Base-by-base conservation (phyloP, 1,140 invertebrate species). In the Drosophila jambulina region DNA sequence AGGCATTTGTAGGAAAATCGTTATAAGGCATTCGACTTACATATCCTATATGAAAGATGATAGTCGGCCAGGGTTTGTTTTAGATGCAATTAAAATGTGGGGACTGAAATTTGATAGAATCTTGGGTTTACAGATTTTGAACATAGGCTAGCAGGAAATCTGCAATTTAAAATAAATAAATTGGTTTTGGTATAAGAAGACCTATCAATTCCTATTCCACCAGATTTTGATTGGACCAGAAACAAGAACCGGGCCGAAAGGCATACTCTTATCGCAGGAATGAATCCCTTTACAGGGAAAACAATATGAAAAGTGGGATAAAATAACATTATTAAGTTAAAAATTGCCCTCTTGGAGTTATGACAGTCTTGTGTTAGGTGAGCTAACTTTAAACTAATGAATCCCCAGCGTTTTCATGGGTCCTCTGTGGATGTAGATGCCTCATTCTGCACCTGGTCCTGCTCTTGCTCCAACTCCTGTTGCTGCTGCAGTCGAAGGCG, bases 401-500 rank as follows among this genome's bases (percentile, higher is more conserved):
- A 8, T 19, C 42, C 40, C 46, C 51, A 36, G 38, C 13, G 13
- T 27, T 15, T 38, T 62, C 46, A 77, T 42, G 45, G 77, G 12
- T 65, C 42, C 36, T 58, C 79, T 23, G 51, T 43, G 42, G 48
- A 51, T 27, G 56, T 69, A 40, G 53, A 25, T 36, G 46, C 43
- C 36, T 43, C 46, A n/a, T 72, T 42, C 34, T 61, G 68, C 60
- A 67, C 45, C 27, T 79, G 67, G 36, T 63, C 62, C 36, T 82
- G 86, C 45, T 83, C 57, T 17, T 83, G 63, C 40, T 75, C 62
- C 51, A 71, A 68, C 53, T 88, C 81, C 57, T 91, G 88, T 36
- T 91, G 88, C 53, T 92, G 91, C 36, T 82, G 75, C n/a, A 92
- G 92, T 81, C 94, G 95, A 56, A 94, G 93, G 56, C 93, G 86